Evolutionary conservation across 2,797 vertebrate genomes (phyloP).

Genomic region (Halcyon smyrnensis): DNA sequence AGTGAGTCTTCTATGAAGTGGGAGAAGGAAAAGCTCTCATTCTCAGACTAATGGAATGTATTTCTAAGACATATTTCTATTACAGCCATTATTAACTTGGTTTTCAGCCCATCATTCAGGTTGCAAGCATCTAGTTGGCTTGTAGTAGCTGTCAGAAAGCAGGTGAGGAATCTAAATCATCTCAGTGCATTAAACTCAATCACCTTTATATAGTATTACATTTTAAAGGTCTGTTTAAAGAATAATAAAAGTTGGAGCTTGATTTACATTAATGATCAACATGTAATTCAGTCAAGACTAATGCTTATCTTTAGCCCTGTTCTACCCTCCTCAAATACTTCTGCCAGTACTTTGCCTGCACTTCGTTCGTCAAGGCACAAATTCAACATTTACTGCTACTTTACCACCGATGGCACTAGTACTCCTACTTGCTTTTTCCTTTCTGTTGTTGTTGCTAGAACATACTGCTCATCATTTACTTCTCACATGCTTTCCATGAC

Average conservation of each 20-base stretch:
- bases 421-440: background rate
- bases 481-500: accelerated
- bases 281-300: background rate
- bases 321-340: background rate
- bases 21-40: background rate
- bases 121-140: background rate
- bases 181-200: background rate
- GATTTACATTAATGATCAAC: background rate
- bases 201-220: background rate
- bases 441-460: background rate
- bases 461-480: background rate
- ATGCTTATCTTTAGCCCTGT: background rate
- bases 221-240: background rate
- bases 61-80: background rate
- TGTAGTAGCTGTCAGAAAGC: background rate
- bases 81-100: background rate
- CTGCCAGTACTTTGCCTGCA: background rate
- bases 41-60: background rate
- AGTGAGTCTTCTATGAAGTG: background rate
- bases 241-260: background rate
- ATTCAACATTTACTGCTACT: background rate
- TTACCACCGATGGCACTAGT: background rate
- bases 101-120: background rate
- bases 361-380: background rate
- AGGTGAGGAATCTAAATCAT: background rate